These are phyloP conservation scores for Menura novaehollandiae DNA, from an alignment of 2,113 vertebrate species.

Conservation along the genomic window DNA sequence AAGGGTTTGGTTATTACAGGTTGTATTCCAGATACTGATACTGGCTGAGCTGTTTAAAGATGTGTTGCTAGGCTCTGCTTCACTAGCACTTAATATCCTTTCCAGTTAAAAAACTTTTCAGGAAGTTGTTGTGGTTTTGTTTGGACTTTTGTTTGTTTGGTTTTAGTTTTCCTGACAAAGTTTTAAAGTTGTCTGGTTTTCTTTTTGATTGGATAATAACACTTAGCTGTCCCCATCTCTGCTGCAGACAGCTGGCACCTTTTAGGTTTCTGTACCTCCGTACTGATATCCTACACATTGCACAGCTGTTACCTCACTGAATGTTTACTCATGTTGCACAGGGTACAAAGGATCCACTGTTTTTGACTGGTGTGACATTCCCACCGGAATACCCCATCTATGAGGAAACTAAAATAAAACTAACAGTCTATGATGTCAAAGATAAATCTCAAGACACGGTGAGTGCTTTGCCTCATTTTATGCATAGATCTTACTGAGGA, in stretches of 20 bases:
- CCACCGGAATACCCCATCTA: conserved; percentile 88
- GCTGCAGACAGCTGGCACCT: background rate
- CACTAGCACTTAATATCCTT: background rate
- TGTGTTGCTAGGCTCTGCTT: background rate
- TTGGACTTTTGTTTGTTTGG: background rate
- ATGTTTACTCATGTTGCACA: conserved; percentile 74
- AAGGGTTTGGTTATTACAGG: background rate
- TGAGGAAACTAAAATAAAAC: conserved; percentile 90
- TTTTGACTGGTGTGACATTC: conserved; percentile 93
- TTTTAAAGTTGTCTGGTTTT: background rate
- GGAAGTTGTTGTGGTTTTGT: background rate
- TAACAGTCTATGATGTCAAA: conserved; percentile 95
- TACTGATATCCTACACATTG: background rate
- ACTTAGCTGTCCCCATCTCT: background rate
- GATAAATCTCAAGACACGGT: conserved; percentile 90
- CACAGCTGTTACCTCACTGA: conserved; percentile 74
- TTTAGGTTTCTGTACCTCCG: background rate
- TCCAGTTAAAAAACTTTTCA: background rate
- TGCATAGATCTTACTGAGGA: background rate
- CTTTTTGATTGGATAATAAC: background rate
- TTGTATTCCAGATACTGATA: background rate
- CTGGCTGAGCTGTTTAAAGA: background rate
- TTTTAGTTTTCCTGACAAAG: background rate
- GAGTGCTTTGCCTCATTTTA: conserved; percentile 67
- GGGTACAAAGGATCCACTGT: conserved; percentile 95